Evolutionary conservation across 1,140 invertebrate genomes (phyloP), one percentile per base, ranked within the genome.

Genomic region (Drosophila subpulchrella): DNA sequence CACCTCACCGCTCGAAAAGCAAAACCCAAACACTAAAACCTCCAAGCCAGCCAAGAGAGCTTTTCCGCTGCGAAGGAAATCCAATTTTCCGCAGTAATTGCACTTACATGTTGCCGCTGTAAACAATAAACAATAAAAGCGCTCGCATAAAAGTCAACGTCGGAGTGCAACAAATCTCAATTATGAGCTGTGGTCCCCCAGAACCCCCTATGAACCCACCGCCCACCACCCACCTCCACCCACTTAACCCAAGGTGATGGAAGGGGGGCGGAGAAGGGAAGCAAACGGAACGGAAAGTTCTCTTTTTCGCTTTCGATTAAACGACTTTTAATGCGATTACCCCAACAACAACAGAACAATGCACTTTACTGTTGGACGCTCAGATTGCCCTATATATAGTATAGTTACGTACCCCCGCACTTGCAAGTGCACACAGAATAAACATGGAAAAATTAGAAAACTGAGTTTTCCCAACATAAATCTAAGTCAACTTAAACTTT

Each of bases 251-350:
- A 62, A 36, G 30, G 24, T 32, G 17, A 30, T 27, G 27, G 32
- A 44, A 24, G 15, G n/a, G 20, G 38, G 13, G 38, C 4, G 15
- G 13, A 5, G 3, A 41, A 0, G 58, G 34, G 57, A 12, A 10
- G 32, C 5, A 10, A 34, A 34, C 32, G 32, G 32, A 53, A 13
- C 15, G 46, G 47, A 44, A 12, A 44, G 46, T 47, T 48, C 73
- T 70, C 78, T 78, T 71, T 75, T 78, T 83, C 68, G 80, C 84
- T 89, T 89, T 89, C 84, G 84, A 89, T 89, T 89, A 89, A 89
- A 81, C 77, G 84, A 81, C 72, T 84, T 89, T 89, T 89, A 89
- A 89, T 89, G 85, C 84, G 84, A 89, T 89, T 89, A 89, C 81
- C 59, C 46, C 80, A 51, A 51, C 71, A 78, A 71, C 58, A 75